Conservation (phyloP, 2,797 vertebrate species). For the Taenioides sp. region DNA sequence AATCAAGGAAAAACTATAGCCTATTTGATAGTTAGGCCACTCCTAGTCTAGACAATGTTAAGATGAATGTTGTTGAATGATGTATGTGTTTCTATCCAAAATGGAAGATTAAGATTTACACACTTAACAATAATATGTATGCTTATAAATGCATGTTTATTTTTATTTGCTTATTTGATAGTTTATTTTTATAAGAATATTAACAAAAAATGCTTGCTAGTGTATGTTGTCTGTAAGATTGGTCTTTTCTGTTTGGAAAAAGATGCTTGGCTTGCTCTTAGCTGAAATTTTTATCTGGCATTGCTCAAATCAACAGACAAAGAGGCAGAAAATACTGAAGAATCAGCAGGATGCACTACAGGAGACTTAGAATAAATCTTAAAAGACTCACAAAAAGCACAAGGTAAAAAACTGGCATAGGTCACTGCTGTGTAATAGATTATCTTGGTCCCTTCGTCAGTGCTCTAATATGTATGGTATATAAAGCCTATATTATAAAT, state of each 20-base stretch:
- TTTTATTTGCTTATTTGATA: too few relatives aligned
- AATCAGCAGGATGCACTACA: conserved; percentile 34
- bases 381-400: conserved; percentile 18
- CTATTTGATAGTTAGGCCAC: neutral
- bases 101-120: conserved; percentile 3
- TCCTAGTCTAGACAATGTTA: neutral
- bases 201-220: too few relatives aligned
- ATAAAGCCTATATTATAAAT: too few relatives aligned
- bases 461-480: too few relatives aligned
- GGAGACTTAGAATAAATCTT: neutral
- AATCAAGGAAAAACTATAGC: neutral
- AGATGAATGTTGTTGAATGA: conserved; percentile 1
- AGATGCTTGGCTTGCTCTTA: conserved; percentile 47
- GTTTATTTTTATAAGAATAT: too few relatives aligned
- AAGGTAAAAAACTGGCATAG: conserved; percentile 17
- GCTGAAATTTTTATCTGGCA: conserved; percentile 11
- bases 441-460: too few relatives aligned
- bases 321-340: conserved; percentile 26
- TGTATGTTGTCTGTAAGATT: neutral
- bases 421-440: neutral
- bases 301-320: conserved; percentile 37
- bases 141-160: too few relatives aligned
- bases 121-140: too few relatives aligned
- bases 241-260: conserved; percentile 35
- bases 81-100: conserved; percentile 8